These are phyloP conservation scores for Probaryconus sp. DNA, from an alignment of 1,140 invertebrate genomes.

Conservation along the genomic window DNA sequence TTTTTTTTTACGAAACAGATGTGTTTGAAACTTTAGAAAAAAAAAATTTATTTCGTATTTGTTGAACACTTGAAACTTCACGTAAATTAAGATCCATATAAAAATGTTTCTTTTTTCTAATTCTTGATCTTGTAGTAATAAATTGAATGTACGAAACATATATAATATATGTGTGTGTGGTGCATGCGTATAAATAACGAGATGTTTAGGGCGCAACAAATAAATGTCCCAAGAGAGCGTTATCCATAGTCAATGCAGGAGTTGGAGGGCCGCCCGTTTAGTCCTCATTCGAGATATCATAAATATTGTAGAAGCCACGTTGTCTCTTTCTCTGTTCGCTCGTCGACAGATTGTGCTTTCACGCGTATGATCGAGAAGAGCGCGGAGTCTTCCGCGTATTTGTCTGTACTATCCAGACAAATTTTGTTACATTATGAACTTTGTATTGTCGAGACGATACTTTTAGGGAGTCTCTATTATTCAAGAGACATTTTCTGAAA, in stretches of 20 bases:
- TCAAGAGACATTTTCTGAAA: constrained; percentile 46
- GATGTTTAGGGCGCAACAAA: constrained; percentile 14
- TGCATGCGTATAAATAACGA: too few species aligned
- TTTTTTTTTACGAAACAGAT: too few species aligned
- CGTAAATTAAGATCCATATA: too few species aligned
- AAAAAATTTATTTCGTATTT: too few species aligned
- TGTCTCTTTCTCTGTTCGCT: constrained; percentile 38
- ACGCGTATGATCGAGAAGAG: constrained; percentile 51
- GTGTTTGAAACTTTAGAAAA: too few species aligned
- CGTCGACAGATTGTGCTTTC: constrained; percentile 54
- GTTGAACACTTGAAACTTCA: too few species aligned
- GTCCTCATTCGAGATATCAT: constrained; percentile 41
- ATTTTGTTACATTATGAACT: constrained; percentile 57
- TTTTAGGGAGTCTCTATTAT: constrained; percentile 49
- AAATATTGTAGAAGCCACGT: constrained; percentile 33
- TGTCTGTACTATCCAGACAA: constrained; percentile 52
- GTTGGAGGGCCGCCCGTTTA: constrained; percentile 40
- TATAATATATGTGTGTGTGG: too few species aligned
- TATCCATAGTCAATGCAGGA: too few species aligned
- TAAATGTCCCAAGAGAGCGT: constrained; percentile 1
- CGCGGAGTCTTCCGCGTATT: constrained; percentile 39
- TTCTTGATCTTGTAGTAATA: too few species aligned
- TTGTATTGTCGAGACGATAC: constrained; percentile 39
- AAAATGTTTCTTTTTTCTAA: too few species aligned
- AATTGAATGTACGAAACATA: too few species aligned